phyloP scores from a whole-genome alignment of 2,888 invertebrate genomes.

The Drosophila atripex region DNA sequence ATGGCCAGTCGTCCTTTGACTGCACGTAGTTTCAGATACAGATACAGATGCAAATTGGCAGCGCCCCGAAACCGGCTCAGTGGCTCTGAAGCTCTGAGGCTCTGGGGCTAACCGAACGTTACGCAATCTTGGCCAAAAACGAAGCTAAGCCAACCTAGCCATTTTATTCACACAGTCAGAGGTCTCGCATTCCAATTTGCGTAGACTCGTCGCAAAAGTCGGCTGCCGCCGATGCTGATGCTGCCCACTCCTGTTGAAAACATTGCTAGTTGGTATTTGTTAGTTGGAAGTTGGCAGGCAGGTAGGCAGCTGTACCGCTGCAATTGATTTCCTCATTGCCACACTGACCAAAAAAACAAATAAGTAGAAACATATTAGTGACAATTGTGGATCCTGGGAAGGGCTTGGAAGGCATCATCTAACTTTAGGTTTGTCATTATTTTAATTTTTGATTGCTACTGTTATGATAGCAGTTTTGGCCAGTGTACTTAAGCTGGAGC shows the following conservation, averaged over 20 bases:
- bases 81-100: conserved; percentile 47
- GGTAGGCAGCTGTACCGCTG: conserved; percentile 50
- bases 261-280: conserved; percentile 7
- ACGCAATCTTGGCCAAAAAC: conserved; percentile 52
- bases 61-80: conserved; percentile 59
- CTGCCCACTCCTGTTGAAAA: conserved; percentile 39
- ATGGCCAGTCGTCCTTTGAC: conserved; percentile 58
- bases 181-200: conserved; percentile 74
- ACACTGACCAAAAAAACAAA: conserved; percentile 16
- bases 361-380: no score
- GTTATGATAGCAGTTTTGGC: conserved; percentile 4
- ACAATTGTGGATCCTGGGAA: not conserved
- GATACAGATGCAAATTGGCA: conserved; percentile 21
- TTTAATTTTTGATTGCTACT: not conserved
- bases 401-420: not conserved
- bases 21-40: conserved; percentile 12
- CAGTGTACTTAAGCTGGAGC: conserved; percentile 37
- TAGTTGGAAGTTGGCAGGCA: conserved; percentile 17
- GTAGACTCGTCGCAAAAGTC: conserved; percentile 51
- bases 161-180: conserved; percentile 64
- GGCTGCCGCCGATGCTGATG: conserved; percentile 18
- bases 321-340: conserved; percentile 48
- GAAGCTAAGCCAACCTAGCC: conserved; percentile 45
- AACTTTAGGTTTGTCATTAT: no score
- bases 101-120: conserved; percentile 31